Evolutionary conservation across 2,113 vertebrate genomes (phyloP).

Genomic region (Garra rufa): DNA sequence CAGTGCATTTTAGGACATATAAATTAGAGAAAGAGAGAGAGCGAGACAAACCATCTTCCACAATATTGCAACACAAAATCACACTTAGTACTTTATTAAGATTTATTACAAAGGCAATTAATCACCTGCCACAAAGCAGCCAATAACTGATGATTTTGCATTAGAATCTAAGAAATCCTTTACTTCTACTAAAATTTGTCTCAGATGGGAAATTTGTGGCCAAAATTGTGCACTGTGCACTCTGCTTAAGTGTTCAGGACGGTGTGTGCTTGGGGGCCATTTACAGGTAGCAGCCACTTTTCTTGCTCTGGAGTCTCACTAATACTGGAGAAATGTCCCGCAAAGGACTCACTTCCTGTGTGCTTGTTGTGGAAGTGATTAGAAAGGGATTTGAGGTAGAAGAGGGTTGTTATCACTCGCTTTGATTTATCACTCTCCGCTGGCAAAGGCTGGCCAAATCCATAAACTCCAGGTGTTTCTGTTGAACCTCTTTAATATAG

Average conservation of each 20-base stretch:
- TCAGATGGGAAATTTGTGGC: not conserved
- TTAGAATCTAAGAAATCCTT: not conserved
- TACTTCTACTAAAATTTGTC: not conserved
- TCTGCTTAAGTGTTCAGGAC: not conserved
- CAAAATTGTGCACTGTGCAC: not conserved
- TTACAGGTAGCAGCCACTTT: slow-evolving; percentile 41
- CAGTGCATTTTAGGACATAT: no score
- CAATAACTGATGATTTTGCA: not conserved
- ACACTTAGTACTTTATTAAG: not conserved
- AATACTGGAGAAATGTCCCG: slow-evolving; percentile 67
- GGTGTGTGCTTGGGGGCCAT: slow-evolving; percentile 10
- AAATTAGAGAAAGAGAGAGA: no score
- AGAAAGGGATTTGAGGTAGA: slow-evolving; percentile 70
- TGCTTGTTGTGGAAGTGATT: slow-evolving; percentile 71
- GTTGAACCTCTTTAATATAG: slow-evolving; percentile 43
- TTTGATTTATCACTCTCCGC: slow-evolving; percentile 73
- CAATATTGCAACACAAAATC: no score
- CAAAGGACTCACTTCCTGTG: slow-evolving; percentile 54
- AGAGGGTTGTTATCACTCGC: slow-evolving; percentile 71
- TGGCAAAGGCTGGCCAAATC: slow-evolving; percentile 57
- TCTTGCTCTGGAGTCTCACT: slow-evolving; percentile 64
- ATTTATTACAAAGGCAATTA: not conserved
- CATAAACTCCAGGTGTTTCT: slow-evolving; percentile 68
- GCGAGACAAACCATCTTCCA: no score
- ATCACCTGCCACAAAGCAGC: not conserved